These are phyloP conservation scores for Chymomyza amoena DNA, from an alignment of 2,888 invertebrate genomes.

Conservation along the genomic window DNA sequence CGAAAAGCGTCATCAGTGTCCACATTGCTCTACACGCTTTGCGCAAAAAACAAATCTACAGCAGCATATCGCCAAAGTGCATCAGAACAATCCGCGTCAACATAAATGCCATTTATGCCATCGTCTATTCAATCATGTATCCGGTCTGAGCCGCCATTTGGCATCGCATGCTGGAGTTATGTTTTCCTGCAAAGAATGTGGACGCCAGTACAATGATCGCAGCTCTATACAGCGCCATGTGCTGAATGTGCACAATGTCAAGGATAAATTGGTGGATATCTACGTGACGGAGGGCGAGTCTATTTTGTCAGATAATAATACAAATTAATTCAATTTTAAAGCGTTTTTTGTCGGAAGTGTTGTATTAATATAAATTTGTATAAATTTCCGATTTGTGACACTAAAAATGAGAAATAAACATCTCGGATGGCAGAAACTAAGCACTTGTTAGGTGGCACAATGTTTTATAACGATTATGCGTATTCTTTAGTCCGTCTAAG, in stretches of 20 bases:
- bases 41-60: conserved; percentile 85
- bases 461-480: too few relatives aligned
- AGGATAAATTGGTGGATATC: conserved; percentile 19
- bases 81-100: conserved; percentile 82
- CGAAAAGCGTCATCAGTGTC: conserved; percentile 84
- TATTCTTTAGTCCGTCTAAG: too few relatives aligned
- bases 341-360: too few relatives aligned
- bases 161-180: conserved; percentile 83
- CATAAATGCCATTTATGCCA: conserved; percentile 85
- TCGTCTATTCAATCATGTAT: conserved; percentile 80
- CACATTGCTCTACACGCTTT: conserved; percentile 84
- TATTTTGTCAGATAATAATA: conserved; percentile 3
- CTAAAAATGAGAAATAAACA: too few relatives aligned
- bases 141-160: conserved; percentile 85
- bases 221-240: conserved; percentile 85
- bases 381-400: too few relatives aligned
- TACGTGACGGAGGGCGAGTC: conserved; percentile 23
- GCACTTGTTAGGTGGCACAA: too few relatives aligned
- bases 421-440: too few relatives aligned
- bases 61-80: conserved; percentile 82
- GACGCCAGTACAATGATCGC: conserved; percentile 85
- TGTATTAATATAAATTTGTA: too few relatives aligned
- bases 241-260: conserved; percentile 67
- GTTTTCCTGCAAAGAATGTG: conserved; percentile 83
- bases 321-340: neutral